Conservation (phyloP, 1,140 invertebrate genomes). For the Papilio polytes region DNA sequence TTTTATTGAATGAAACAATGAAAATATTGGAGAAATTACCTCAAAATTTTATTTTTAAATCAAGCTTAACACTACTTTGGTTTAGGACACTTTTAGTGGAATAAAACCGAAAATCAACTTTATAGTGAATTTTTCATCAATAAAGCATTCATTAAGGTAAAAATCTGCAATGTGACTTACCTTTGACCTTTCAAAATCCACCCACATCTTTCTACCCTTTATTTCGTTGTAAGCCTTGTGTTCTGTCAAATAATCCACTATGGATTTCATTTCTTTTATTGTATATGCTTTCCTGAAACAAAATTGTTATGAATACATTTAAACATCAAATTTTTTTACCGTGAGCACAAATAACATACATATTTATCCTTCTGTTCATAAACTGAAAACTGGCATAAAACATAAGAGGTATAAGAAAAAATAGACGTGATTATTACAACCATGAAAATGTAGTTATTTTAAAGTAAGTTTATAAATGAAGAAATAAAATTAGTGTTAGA, state of each 20-base stretch:
- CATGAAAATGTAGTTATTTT: not conserved
- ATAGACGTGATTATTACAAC: not conserved
- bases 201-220: constrained; percentile 75
- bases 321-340: not conserved
- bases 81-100: no score
- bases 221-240: constrained; percentile 63
- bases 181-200: constrained; percentile 65
- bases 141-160: not conserved
- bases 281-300: constrained; percentile 72
- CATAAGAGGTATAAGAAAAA: not conserved
- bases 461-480: not conserved
- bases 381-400: not conserved
- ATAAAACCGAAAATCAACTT: no score
- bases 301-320: constrained; percentile 37
- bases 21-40: no score
- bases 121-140: no score
- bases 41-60: no score
- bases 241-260: constrained; percentile 71
- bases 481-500: not conserved
- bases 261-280: constrained; percentile 71
- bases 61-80: no score
- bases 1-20: no score
- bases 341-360: not conserved
- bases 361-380: not conserved
- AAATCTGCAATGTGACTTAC: constrained; percentile 51